Base-by-base conservation (phyloP, 2,888 invertebrate species). In the Diplazon laetatorius region DNA sequence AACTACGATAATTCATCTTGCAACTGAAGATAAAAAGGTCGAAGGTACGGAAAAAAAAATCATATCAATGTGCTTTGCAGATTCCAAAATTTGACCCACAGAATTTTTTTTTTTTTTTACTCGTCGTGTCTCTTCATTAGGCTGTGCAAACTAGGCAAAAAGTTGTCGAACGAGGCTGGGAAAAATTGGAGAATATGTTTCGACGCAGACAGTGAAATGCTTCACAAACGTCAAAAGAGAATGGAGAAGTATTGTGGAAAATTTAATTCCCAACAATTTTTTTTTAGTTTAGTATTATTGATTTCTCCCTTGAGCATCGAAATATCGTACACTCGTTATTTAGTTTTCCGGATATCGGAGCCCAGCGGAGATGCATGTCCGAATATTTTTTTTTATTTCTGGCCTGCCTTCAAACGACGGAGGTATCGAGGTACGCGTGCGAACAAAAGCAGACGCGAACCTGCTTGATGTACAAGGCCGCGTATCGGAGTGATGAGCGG, bases 321-420 rank as follows among this genome's bases (percentile, higher is more conserved):
- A 44, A 70, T 65, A 74, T 63, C 59, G 59, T 44, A 37, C 37
- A 42, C 60, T 78, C 74, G 74, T 78, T 78, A 78, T 75, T 78
- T 78, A 75, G n/a, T 75, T 78, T 78, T 37, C 14, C 25, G 63
- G 30, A 60, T 46, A 74, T 50, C 39, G 37, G 46, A 59, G 52
- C 30, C 16, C 50, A 42, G 30, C 57, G 57, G 42, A 46, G 50
- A 60, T 66, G 25, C 60, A 74, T 65, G 65, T 70, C 46, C 69
- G 73, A 50, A 57, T 39, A 16, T 57, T 62, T 72, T 63, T 52
- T 62, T 62, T 57, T 35, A n/a, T 50, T 22, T 57, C 62, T 2
- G 22, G 37, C 18, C 57, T 35, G 25, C 50, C 35, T 60, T 66
- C 65, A 75, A 71, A 59, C 66, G 74, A 55, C 52, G 39, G 46